Evolutionary conservation across 2,888 invertebrate species (phyloP), one percentile per base, ranked within the genome.

Genomic region (Thera britannica): DNA sequence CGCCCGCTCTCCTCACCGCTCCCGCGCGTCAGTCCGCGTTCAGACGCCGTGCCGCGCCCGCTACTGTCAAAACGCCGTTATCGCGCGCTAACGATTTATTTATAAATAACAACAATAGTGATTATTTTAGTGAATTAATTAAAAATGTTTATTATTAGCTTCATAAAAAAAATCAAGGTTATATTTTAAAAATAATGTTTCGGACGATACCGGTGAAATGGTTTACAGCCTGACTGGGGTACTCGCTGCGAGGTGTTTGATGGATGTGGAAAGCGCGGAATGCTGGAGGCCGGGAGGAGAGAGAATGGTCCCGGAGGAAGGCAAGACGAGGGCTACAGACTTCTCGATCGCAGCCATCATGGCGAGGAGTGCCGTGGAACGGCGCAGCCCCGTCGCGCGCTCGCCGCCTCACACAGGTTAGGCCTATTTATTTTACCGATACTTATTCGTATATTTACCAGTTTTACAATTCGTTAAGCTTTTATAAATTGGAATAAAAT

Each of bases 341-440:
- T 98, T 98, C 95, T 98, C 98, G 87, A 98, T 98, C 87, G 98
- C 98, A 79, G 98, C 98, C 83, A 98, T 98, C 89, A 98, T 98
- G 97, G 97, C 98, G 77, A 94, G 95, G 77, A 92, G 90, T 83
- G 90, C 89, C 80, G 89, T 85, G 71, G 90, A 92, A 81, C 88
- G 89, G 79, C 90, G 92, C 80, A 92, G 90, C 82, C 91, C 93
- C 82, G 87, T 79, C 87, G 90, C 90, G 72, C 88, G 88, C 72
- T 89, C 90, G 75, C 91, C 92, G 83, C 87, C 90, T 71, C 90
- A 80, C 77, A 87, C 87, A 77, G 90, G 92, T 92, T 90, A 88
- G 89, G 88, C 89, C 88, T 89, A 89, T 78, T 58, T 62, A 23
- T 61, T 66, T 4, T 35, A 61, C 4, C 35, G 34, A 12, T 8